phyloP scores from a whole-genome alignment of 2,797 vertebrate species.

The Percopsis omiscomaycus region DNA sequence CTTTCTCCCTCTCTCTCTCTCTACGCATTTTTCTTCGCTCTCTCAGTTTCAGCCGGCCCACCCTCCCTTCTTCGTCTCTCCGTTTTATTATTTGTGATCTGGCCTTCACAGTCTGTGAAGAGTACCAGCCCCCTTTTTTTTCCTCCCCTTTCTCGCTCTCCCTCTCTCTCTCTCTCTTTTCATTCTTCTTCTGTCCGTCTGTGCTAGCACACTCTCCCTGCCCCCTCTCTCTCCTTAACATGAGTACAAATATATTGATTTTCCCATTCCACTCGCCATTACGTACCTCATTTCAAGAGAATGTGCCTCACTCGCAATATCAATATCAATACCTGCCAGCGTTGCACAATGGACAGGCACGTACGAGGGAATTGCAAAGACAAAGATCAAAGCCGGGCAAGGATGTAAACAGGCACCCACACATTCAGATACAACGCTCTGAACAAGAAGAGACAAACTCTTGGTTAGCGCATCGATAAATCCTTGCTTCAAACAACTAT shows the following conservation, averaged over 20 bases:
- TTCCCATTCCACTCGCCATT: constrained; percentile 23
- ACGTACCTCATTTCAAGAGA: constrained; percentile 5
- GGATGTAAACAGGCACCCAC: background rate
- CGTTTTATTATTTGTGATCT: constrained; percentile 78
- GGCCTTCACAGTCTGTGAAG: constrained; percentile 71
- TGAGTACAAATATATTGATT: constrained; percentile 29
- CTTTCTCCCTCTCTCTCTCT: constrained; percentile 51
- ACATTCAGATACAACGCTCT: background rate
- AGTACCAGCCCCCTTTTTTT: constrained; percentile 57
- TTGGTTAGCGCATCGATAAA: background rate
- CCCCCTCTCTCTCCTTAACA: constrained; percentile 18
- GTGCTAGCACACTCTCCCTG: background rate
- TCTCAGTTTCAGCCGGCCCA: constrained; percentile 34
- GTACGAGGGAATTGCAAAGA: background rate
- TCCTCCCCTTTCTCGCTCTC: constrained; percentile 22
- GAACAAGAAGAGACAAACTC: constrained; percentile 1
- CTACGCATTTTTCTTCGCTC: constrained; percentile 39
- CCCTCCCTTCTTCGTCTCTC: constrained; percentile 53
- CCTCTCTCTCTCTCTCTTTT: constrained; percentile 49
- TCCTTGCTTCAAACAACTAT: background rate
- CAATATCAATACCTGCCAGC: constrained; percentile 14
- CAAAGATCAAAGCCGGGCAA: background rate
- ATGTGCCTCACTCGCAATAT: background rate
- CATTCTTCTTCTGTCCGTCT: background rate
- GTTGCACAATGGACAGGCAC: background rate